Evolutionary conservation across 2,888 invertebrate genomes (phyloP), one percentile per base, ranked within the genome.

Genomic region (Tricholauxania praeusta): DNA sequence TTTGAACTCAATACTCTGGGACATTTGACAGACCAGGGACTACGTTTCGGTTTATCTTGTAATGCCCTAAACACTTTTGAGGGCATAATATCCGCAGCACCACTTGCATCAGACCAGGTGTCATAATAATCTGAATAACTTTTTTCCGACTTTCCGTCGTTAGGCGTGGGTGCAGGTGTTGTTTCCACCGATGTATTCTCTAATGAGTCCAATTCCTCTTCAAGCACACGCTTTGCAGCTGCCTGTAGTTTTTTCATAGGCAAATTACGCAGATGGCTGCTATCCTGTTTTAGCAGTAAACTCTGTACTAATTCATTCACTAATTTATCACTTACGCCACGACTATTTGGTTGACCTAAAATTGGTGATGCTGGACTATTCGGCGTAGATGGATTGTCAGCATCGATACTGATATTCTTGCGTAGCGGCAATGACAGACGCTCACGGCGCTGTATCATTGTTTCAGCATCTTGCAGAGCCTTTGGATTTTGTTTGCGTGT

Each of bases 1-100:
- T 91, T 91, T 17, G 90, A 89, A 79, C 91, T 91, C 74, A 90
- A 87, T 59, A 91, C 90, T 71, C 91, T 88, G 0, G 92, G 92
- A 84, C 92, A 92, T 66, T 90, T 89, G 1, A 90, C 91, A 32
- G 89, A 88, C 79, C 90, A 87, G 12, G 89, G 88, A 74, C 89
- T 88, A 76, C 90, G 84, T 67, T 84, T 75, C 1, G 83, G 85
- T 59, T 71, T 55, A 63, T 90, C 90, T 79, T 90, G 89, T 48
- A 91, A 81, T 0, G 89, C 83, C 77, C 89, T 89, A 80, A 91
- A 90, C 1, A 91, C 89, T 79, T 90, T 89, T 0, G 91, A 91
- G 4, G 91, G 91, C 49, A 91, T 77, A 64, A 90, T 88, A 65
- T 90, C 90, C 60, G 88, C 88, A 1, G 76, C 62, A 19, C 82